A percentile compares a stretch with the other conserved stretches of the same genome.
These are phyloP conservation scores for Nephrocerus scutellatus DNA, from an alignment of 2,888 invertebrate species.

Conservation along the genomic window DNA sequence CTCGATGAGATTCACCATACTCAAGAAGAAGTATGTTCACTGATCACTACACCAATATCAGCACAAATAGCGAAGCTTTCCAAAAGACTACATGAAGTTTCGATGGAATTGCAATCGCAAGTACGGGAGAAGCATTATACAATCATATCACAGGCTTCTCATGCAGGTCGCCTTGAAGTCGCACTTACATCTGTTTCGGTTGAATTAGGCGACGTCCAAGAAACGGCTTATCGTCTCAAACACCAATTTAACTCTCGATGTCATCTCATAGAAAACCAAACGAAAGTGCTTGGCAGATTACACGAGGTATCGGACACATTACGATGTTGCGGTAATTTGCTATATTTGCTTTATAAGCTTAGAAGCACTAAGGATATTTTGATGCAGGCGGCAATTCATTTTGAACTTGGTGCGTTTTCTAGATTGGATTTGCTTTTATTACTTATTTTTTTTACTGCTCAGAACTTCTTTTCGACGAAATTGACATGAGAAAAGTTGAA, in stretches of 20 bases:
- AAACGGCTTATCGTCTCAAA: slow-evolving; percentile 67
- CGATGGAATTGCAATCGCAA: slow-evolving; percentile 71
- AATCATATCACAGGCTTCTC: slow-evolving; percentile 81
- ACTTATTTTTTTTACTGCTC: no score
- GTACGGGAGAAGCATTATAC: slow-evolving; percentile 86
- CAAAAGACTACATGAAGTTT: slow-evolving; percentile 61
- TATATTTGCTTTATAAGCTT: slow-evolving; percentile 70
- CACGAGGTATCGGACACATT: slow-evolving; percentile 83
- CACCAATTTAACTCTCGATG: slow-evolving; percentile 63
- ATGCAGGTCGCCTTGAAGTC: slow-evolving; percentile 60
- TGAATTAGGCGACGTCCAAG: slow-evolving; percentile 69
- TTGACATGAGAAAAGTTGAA: slow-evolving; percentile 74
- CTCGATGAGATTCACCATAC: no score
- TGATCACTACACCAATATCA: no score
- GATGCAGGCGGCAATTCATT: slow-evolving; percentile 76
- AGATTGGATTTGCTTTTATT: no score
- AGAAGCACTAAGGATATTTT: slow-evolving; percentile 60
- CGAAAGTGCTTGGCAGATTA: slow-evolving; percentile 69
- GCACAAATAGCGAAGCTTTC: slow-evolving; percentile 65
- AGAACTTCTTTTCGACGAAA: slow-evolving; percentile 72
- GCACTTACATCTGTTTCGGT: slow-evolving; percentile 77
- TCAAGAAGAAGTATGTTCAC: no score
- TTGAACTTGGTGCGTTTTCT: slow-evolving; percentile 76
- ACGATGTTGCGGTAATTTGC: slow-evolving; percentile 72
- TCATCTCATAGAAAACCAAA: slow-evolving; percentile 72